Evolutionary conservation across 37 sponge, comb jelly and placozoan genomes (phyloP).

Genomic region (Geodia barretti): DNA sequence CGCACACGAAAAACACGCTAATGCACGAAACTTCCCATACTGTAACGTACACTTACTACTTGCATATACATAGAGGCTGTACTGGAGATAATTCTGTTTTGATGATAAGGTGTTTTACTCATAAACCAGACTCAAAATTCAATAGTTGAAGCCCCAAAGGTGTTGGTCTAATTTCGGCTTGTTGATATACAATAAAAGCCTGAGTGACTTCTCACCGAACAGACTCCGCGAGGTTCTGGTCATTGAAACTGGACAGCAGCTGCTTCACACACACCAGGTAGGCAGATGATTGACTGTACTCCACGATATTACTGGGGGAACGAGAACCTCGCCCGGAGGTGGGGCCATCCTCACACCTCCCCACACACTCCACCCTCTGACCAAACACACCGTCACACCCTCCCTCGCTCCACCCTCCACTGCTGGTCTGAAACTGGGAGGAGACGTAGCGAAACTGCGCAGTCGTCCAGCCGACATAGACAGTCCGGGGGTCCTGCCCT

Average conservation of each 20-base stretch:
- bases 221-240: background rate
- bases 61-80: no score
- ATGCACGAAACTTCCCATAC: no score
- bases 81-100: no score
- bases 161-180: no score
- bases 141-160: no score
- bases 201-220: slow-evolving; percentile 7
- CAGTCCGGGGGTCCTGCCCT: slow-evolving; percentile 40
- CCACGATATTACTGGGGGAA: background rate
- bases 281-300: slow-evolving; percentile 26
- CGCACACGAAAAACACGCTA: no score
- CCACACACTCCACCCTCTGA: slow-evolving; percentile 11
- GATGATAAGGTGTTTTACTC: no score
- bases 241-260: slow-evolving; percentile 8
- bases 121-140: no score
- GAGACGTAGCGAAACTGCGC: slow-evolving; percentile 39
- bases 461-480: slow-evolving; percentile 76
- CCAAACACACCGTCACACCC: slow-evolving; percentile 6
- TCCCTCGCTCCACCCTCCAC: background rate
- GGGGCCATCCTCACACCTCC: background rate
- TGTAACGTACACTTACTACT: no score
- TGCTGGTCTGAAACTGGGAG: slow-evolving; percentile 14
- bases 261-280: slow-evolving; percentile 41
- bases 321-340: no score
- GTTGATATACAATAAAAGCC: background rate